Conservation (phyloP, 2,797 vertebrate genomes). For the Linurgus olivaceus region DNA sequence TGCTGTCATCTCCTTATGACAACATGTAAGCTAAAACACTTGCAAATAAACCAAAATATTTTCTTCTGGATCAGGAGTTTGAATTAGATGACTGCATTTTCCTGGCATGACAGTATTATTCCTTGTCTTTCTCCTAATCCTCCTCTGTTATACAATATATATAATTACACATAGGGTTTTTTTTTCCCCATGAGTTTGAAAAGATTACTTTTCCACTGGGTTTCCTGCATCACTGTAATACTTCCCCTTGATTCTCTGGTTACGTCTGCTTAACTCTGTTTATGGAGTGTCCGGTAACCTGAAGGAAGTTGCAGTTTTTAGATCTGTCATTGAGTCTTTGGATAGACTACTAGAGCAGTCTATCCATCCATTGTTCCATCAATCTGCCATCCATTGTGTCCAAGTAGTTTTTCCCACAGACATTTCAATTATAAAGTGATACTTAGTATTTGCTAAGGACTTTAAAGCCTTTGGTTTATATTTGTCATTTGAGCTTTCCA, state of each 20-base stretch:
- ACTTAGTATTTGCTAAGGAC: not conserved
- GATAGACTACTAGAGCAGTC: not conserved
- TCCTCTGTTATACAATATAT: slow-evolving; percentile 44
- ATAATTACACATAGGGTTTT: slow-evolving; percentile 11
- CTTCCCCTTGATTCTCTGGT: slow-evolving; percentile 55
- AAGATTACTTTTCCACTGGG: slow-evolving; percentile 66
- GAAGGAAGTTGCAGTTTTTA: slow-evolving; percentile 35
- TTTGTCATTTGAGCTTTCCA: slow-evolving; percentile 28
- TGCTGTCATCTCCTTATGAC: slow-evolving; percentile 21
- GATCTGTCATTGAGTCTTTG: slow-evolving; percentile 8
- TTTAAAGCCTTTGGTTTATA: slow-evolving; percentile 21
- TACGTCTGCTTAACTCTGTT: slow-evolving; percentile 6
- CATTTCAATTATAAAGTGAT: not conserved
- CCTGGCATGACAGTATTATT: slow-evolving; percentile 54
- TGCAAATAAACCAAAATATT: slow-evolving; percentile 56
- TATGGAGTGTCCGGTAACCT: not conserved
- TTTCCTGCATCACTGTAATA: slow-evolving; percentile 36
- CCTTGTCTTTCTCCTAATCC: slow-evolving; percentile 60
- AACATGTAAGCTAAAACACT: slow-evolving; percentile 26
- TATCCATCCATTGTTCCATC: not conserved
- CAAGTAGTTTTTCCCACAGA: slow-evolving; percentile 3
- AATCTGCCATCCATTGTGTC: not conserved
- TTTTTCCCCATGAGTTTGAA: slow-evolving; percentile 36
- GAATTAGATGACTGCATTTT: slow-evolving; percentile 66
- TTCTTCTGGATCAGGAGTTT: slow-evolving; percentile 57